Percentiles rank a stretch among this genome's conserved stretches.
phyloP scores from a whole-genome alignment of 2,113 vertebrate genomes.

The Pelmatolapia mariae region DNA sequence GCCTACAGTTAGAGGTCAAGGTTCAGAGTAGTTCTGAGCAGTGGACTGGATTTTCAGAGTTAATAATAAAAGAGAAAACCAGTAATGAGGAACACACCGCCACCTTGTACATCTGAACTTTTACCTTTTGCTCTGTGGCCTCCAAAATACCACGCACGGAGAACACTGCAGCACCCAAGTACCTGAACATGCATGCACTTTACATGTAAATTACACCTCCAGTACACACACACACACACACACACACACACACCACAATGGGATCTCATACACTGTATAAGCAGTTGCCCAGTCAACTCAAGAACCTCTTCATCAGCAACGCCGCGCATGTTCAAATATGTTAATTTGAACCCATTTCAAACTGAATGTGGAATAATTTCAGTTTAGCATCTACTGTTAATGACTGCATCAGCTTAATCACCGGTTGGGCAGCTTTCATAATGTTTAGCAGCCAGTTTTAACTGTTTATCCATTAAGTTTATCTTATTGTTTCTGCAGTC shows the following conservation, averaged over 20 bases:
- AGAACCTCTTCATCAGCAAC: neutral
- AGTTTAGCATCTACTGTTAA: neutral
- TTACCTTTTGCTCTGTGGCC: neutral
- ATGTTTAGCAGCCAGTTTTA: neutral
- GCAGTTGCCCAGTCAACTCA: neutral
- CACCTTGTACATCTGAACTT: constrained; percentile 19
- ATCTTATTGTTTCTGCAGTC: neutral
- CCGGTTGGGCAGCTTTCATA: neutral
- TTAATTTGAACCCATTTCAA: neutral
- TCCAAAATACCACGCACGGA: constrained; percentile 6
- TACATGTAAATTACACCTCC: neutral
- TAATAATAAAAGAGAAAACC: constrained; percentile 41
- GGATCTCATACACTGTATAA: neutral
- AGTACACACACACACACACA: neutral
- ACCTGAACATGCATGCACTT: neutral
- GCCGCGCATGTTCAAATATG: neutral
- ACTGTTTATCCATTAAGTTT: neutral
- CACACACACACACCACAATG: neutral
- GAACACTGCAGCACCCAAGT: neutral
- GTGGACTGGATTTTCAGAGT: neutral
- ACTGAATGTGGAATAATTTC: neutral
- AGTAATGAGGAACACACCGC: constrained; percentile 23
- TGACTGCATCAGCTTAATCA: neutral
- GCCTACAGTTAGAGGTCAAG: constrained; percentile 28
- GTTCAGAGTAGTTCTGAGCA: constrained; percentile 35